A percentile compares a stretch with the other conserved stretches of the same genome.
These are phyloP conservation scores for Diacarnus erythraeanus DNA, from an alignment of 37 sponge, comb jelly and placozoan genomes.

Conservation along the genomic window DNA sequence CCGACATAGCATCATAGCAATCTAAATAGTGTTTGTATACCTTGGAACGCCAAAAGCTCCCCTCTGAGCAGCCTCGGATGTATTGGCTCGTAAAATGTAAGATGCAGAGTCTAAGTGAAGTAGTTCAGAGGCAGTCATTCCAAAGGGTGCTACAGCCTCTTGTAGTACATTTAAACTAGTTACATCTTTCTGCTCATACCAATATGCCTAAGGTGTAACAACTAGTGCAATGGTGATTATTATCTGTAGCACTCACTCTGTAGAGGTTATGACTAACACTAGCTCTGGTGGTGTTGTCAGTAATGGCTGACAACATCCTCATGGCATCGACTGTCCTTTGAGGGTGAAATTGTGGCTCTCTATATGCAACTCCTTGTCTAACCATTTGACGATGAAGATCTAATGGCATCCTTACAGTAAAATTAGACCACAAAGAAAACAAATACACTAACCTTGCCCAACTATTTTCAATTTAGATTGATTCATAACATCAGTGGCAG, in stretches of 20 bases:
- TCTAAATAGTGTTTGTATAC: conserved; percentile 15
- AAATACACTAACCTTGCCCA: conserved; percentile 35
- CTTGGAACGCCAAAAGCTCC: conserved; percentile 95
- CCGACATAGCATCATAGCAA: neutral
- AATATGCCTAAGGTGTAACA: conserved; percentile 89
- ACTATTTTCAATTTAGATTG: conserved; percentile 55
- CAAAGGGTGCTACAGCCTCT: conserved; percentile 34
- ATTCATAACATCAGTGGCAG: conserved; percentile 83
- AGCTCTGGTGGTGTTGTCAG: conserved; percentile 35
- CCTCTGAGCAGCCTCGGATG: conserved; percentile 71
- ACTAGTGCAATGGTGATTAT: too few relatives aligned
- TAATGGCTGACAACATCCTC: conserved; percentile 70
- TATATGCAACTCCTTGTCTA: conserved; percentile 36
- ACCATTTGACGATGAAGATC: conserved; percentile 56
- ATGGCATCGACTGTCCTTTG: conserved; percentile 85
- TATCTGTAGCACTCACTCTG: conserved; percentile 39
- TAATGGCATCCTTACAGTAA: too few relatives aligned
- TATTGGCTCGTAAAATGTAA: conserved; percentile 54
- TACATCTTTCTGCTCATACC: conserved; percentile 70
- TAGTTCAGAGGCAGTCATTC: conserved; percentile 34
- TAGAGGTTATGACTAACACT: conserved; percentile 68
- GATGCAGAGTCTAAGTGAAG: conserved; percentile 40
- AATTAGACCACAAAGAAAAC: neutral
- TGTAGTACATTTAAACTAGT: conserved; percentile 28
- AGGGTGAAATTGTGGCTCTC: conserved; percentile 29